Base-by-base conservation (phyloP, 2,888 invertebrate species). In the Chrysolina americana region DNA sequence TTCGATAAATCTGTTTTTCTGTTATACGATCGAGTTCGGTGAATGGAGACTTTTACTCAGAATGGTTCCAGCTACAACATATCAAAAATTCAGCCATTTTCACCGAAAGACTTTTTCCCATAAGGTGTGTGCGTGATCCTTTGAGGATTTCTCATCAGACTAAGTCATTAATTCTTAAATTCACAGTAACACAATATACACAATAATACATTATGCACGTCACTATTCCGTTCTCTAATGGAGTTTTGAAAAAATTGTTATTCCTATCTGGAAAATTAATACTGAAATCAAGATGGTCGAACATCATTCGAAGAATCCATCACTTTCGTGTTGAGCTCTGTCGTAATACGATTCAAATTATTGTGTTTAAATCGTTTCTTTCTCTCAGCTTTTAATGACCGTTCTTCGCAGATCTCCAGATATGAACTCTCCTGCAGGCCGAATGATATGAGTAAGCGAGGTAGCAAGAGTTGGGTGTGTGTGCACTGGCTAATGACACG, bases 401-500 rank as follows among this genome's bases (percentile, higher is more conserved):
- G 11, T 59, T 59, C 59, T 59, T 59, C 59, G 59, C n/a, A 59
- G 59, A 59, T 59, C 59, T 59, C 36, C 59, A 6, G 59, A 59
- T 59, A 59, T 36, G 59, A 28, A 10, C 59, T 28, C n/a, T 59
- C 59, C 59, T 36, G 59, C 59, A 59, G 36, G 59, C 59, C 59
- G 59, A 59, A 36, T 59, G 28, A 59, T 59, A 59, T 59, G 59
- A 65, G 65, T 65, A 50, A 66, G 66, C 23, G 66, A 66, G 66
- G 66, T 66, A 66, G 66, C 66, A n/a, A 48, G 48, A 66, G 50
- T 36, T 62, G 62, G 65, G 69, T 66, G 68, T 73, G 76, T 74
- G 70, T 71, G 71, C 71, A 74, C 70, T 68, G 73, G 79, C 81
- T 82, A 83, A 83, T 85, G 85, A 84, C 82, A 83, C 83, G 85